Evolutionary conservation across 2,888 invertebrate genomes (phyloP).

Genomic region (Spialia ferax): DNA sequence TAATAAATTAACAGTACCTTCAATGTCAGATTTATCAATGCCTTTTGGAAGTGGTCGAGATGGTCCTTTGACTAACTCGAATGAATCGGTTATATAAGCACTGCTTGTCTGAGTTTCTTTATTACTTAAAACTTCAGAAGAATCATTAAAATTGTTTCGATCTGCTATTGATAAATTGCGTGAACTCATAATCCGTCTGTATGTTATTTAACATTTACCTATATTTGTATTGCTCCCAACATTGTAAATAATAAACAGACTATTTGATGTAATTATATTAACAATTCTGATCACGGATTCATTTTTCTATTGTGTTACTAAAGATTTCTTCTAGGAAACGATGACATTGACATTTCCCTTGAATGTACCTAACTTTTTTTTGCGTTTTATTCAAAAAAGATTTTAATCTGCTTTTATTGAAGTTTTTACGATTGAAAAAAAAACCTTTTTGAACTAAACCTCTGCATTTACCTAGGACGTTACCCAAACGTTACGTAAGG

Average conservation of each 20-base stretch:
- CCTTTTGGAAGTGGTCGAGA: conserved; percentile 41
- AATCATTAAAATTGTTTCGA: conserved; percentile 44
- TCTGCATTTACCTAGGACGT: no score
- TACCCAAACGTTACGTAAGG: no score
- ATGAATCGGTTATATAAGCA: conserved; percentile 42
- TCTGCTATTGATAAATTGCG: conserved; percentile 41
- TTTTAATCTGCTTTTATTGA: background rate
- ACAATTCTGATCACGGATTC: no score
- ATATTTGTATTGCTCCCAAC: conserved; percentile 4
- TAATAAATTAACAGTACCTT: conserved; percentile 49
- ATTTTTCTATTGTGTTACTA: conserved; percentile 7
- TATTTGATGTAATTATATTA: no score
- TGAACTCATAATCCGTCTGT: conserved; percentile 32
- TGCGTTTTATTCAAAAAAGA: background rate
- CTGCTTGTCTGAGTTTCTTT: conserved; percentile 57
- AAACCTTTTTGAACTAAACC: no score
- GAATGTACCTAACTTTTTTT: background rate
- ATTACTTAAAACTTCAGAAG: conserved; percentile 46
- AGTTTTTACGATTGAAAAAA: background rate
- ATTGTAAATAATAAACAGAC: background rate
- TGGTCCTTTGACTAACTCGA: conserved; percentile 35
- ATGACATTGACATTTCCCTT: conserved; percentile 19
- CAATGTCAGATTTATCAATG: conserved; percentile 46
- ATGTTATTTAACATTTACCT: conserved; percentile 14
- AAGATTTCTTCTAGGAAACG: conserved; percentile 7